Conservation (phyloP, 2,888 invertebrate species). For the Itoplectis maculator region DNA sequence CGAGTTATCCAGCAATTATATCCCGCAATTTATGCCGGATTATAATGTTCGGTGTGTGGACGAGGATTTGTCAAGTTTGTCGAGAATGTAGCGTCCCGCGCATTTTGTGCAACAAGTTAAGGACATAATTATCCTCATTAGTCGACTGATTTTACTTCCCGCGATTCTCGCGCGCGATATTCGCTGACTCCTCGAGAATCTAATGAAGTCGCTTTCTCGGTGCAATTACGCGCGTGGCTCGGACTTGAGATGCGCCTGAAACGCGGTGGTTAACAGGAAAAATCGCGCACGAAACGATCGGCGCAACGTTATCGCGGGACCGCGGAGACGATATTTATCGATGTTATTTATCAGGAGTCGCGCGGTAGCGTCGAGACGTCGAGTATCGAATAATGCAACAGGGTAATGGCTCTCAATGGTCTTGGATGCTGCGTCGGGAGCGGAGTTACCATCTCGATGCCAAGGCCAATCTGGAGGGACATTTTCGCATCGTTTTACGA, state of each 20-base stretch:
- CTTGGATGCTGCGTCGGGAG: background rate
- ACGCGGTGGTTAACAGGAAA: conserved; percentile 11
- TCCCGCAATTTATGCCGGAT: background rate
- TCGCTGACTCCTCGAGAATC: background rate
- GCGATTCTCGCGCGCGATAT: background rate
- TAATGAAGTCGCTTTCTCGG: conserved; percentile 37
- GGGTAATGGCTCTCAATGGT: conserved; percentile 3
- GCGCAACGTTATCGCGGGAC: conserved; percentile 6
- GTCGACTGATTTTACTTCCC: conserved; percentile 23
- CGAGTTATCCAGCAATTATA: conserved; percentile 6
- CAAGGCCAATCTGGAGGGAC: no score
- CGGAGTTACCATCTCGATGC: no score
- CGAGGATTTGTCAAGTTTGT: conserved; percentile 29
- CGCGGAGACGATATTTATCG: conserved; percentile 12
- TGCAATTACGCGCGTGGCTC: conserved; percentile 3
- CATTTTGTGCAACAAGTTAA: conserved; percentile 36
- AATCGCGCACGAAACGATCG: background rate
- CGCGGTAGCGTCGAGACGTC: no score
- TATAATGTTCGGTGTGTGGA: background rate
- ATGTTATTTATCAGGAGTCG: conserved; percentile 6
- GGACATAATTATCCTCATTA: conserved; percentile 42
- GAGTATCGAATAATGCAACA: background rate
- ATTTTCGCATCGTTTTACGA: no score
- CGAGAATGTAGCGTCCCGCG: conserved; percentile 6
- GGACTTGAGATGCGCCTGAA: background rate